Evolutionary conservation across 2,888 invertebrate species (phyloP).

Genomic region (Odontocolon sp.): DNA sequence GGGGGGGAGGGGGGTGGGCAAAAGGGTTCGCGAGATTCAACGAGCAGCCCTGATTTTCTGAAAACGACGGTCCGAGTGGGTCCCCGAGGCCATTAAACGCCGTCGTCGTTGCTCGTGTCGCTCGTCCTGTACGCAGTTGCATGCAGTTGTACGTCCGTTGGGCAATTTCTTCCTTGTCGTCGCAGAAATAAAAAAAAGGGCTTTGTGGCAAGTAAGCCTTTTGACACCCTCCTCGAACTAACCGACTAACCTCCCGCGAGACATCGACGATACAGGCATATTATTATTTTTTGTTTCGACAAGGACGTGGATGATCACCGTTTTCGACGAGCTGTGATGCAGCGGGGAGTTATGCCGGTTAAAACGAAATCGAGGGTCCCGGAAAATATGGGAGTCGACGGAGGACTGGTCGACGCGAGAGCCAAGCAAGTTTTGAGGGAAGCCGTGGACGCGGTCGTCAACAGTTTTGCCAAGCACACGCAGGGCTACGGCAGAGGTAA

Average conservation of each 20-base stretch:
- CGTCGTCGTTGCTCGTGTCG: too few species aligned
- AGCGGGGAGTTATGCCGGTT: conserved; percentile 80
- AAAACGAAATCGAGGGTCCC: conserved; percentile 78
- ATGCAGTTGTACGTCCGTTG: too few species aligned
- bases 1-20: neutral
- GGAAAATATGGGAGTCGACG: conserved; percentile 78
- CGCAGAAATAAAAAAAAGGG: too few species aligned
- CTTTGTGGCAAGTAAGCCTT: too few species aligned
- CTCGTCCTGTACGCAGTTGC: too few species aligned
- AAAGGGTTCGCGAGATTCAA: conserved; percentile 1
- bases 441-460: conserved; percentile 88
- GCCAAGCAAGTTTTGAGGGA: conserved; percentile 85
- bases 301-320: conserved; percentile 71
- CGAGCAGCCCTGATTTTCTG: conserved; percentile 77
- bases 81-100: conserved; percentile 77
- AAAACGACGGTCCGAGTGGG: conserved; percentile 77
- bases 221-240: too few species aligned
- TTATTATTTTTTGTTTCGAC: too few species aligned
- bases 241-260: too few species aligned
- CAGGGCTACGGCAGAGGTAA: conserved; percentile 87
- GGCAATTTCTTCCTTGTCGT: too few species aligned
- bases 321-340: conserved; percentile 71
- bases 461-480: conserved; percentile 88
- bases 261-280: too few species aligned
- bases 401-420: conserved; percentile 82